Conservation (phyloP, 2,797 vertebrate genomes). For the Cuculus canorus region DNA sequence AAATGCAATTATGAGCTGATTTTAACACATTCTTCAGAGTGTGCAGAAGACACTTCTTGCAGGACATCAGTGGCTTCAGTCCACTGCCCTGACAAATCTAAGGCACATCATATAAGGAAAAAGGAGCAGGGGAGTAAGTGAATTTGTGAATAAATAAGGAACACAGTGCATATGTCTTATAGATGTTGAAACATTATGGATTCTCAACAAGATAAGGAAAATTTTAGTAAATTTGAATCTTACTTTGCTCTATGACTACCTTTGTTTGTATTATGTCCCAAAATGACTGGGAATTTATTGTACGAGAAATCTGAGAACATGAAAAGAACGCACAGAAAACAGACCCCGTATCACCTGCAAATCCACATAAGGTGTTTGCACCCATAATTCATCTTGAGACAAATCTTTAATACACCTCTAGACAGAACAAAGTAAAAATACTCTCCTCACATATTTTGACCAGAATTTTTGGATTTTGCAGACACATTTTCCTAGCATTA, state of each 20-base stretch:
- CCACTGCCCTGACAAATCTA: not conserved
- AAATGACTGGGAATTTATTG: not conserved
- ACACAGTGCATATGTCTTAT: not conserved
- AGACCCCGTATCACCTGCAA: not conserved
- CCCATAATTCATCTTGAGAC: not conserved
- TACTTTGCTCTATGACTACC: not conserved
- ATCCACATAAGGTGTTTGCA: not conserved
- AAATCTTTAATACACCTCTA: not conserved
- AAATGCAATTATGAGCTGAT: not conserved
- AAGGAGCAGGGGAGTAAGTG: not conserved
- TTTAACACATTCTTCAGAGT: not conserved
- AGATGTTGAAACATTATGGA: not conserved
- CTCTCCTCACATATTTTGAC: not conserved
- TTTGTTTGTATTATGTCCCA: not conserved
- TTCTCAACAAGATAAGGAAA: not conserved
- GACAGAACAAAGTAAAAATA: not conserved
- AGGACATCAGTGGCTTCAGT: not conserved
- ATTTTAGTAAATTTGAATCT: not conserved
- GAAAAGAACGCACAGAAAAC: not conserved
- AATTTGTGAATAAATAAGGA: constrained; percentile 10
- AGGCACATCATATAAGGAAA: not conserved
- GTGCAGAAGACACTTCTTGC: not conserved
- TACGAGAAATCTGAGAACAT: not conserved
- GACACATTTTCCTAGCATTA: not conserved
- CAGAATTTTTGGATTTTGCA: not conserved